Base-by-base conservation (phyloP, 2,113 vertebrate genomes). In the Potamarius usumacintae region DNA sequence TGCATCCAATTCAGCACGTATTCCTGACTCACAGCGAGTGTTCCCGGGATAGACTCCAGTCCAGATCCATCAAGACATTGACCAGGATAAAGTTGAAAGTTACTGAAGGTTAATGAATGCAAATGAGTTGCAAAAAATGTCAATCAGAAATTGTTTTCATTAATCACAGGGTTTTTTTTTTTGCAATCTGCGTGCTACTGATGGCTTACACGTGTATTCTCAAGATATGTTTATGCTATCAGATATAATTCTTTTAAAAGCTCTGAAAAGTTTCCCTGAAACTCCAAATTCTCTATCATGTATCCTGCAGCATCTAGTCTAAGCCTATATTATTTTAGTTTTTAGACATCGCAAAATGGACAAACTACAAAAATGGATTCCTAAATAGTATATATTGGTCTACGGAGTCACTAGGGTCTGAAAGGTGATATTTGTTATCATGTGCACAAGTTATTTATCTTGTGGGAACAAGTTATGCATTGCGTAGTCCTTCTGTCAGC, bases 161-260 rank as follows among this genome's bases (percentile, higher is more conserved):
- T 72, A 2, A 48, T 74, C 8, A 48, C 48, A 74, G 18, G 9
- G 8, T 48, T 76, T 7, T 53, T 30, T 30, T 34, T 78, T 53
- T 50, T 18, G 34, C 84, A 60, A 5, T 77, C 14, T 48, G 1
- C 7, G 25, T 58, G 53, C 52, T 42, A 42, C 5, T 12, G 25
- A 67, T 10, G 69, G 69, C 12, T 60, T 76, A 69, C 83, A 84
- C 55, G 27, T 20, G 63, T 25, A 72, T 27, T 18, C 52, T 72
- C 55, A 84, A 57, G 52, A 22, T 84, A n/a, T 52, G 55, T 50
- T 27, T 72, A 34, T 60, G 67, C 17, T 84, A 57, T 84, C 53
- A 74, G 27, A 58, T 18, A 71, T 50, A 30, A 12, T 67, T 67
- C 1, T 14, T 30, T 34, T 69, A 15, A 15, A 30, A 5, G 14